phyloP scores from a whole-genome alignment of 2,888 invertebrate genomes.

The Drosophila neotestacea region DNA sequence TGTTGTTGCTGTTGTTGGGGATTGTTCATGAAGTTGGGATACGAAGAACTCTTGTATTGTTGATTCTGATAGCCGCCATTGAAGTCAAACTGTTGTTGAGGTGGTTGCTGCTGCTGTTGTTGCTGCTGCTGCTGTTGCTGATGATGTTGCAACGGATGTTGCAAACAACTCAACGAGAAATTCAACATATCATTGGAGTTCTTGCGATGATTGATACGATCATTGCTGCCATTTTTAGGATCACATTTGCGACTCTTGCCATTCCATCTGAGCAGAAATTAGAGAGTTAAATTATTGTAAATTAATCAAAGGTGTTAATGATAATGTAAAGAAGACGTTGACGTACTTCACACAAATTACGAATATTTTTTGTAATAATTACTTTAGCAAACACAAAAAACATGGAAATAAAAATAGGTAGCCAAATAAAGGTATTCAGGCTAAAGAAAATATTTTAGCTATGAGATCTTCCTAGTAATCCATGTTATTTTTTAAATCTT shows the following conservation, averaged over 20 bases:
- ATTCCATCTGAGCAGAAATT: conserved; percentile 78
- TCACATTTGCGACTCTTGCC: conserved; percentile 83
- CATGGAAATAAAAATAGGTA: too few relatives aligned
- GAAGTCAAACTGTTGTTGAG: conserved; percentile 59
- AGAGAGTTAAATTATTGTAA: background rate
- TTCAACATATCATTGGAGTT: conserved; percentile 84
- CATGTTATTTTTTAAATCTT: too few relatives aligned
- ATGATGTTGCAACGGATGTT: conserved; percentile 62
- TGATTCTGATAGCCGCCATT: conserved; percentile 73
- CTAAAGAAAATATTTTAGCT: too few relatives aligned
- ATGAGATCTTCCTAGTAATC: too few relatives aligned
- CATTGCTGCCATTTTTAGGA: conserved; percentile 82
- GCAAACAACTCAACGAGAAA: conserved; percentile 75
- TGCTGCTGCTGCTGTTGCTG: conserved; percentile 68
- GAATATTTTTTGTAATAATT: too few relatives aligned
- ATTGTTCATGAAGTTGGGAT: conserved; percentile 82
- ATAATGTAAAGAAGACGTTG: background rate
- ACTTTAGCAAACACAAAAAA: too few relatives aligned
- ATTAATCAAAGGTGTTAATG: background rate
- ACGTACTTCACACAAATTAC: too few relatives aligned
- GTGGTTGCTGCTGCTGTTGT: conserved; percentile 46
- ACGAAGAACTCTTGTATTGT: conserved; percentile 84
- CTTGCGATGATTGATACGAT: conserved; percentile 84
- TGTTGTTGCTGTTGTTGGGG: conserved; percentile 61
- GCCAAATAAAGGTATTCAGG: too few relatives aligned